Base-by-base conservation (phyloP, 2,113 vertebrate species). In the Anser brachyrhynchus region DNA sequence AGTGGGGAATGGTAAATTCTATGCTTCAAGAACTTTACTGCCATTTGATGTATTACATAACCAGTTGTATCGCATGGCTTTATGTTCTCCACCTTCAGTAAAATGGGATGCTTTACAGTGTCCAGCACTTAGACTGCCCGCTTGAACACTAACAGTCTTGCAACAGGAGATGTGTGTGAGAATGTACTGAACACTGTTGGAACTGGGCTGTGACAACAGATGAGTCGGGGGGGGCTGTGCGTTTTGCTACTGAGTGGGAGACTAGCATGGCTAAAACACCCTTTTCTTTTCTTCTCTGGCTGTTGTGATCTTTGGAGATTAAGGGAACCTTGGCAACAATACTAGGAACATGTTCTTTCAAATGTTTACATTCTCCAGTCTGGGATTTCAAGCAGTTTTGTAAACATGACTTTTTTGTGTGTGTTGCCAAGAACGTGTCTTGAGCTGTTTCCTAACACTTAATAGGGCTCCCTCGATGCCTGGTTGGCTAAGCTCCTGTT, bases 211-310 rank as follows among this genome's bases (percentile, higher is more conserved):
- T 51, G 25, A 2, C 14, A 81, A 44, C 9, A 86, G n/a, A 82
- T 0, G 5, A 62, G 12, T 25, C 3, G 39, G 51, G 52, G 39
- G n/a, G 37, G 26, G 9, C 28, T 82, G 26, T 26, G 5, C n/a
- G 54, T 14, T 10, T 31, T 11, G 19, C 37, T 66, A 1, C 44
- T 43, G 65, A 73, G 59, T 5, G 21, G 31, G 31, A 44, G 33
- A 8, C n/a, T 61, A 2, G 4, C 0, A 2, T 35, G 65, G n/a
- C 52, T 18, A 31, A n/a, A 51, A 11, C 12, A 33, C 23, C 39
- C 20, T 72, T 55, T 29, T 81, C 10, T 28, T 90, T 79, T 57
- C 23, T 28, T 2, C 6, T 4, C 37, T 79, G 54, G 37, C 29
- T 57, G 0, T 51, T 46, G 21, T 65, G 31, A 31, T 46, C 61